phyloP scores from a whole-genome alignment of 1,140 invertebrate genomes.

The Tetragnatha versicolor region DNA sequence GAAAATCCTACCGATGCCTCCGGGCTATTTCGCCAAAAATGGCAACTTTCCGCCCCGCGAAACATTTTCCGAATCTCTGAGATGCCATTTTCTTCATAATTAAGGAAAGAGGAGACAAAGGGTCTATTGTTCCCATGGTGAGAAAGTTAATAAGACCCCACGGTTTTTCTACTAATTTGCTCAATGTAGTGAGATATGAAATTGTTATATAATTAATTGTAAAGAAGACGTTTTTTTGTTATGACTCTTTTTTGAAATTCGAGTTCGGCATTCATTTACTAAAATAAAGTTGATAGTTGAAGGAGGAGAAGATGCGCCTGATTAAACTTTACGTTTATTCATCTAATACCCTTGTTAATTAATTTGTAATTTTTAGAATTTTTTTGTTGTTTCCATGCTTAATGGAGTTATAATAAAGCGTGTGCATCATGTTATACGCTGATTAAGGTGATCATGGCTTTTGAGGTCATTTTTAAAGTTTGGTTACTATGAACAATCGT shows the following conservation, averaged over 20 bases:
- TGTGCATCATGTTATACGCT: too few relatives aligned
- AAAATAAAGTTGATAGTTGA: too few relatives aligned
- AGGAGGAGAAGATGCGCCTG: too few relatives aligned
- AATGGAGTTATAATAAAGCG: too few relatives aligned
- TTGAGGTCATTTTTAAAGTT: too few relatives aligned
- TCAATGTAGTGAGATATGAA: not conserved
- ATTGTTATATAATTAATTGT: not conserved
- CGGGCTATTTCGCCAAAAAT: not conserved
- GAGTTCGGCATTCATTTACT: too few relatives aligned
- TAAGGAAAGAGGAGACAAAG: conserved; percentile 1
- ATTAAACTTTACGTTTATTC: too few relatives aligned
- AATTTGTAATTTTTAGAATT: not conserved
- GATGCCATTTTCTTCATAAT: conserved; percentile 8
- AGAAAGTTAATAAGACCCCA: not conserved
- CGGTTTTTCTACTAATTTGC: conserved; percentile 9
- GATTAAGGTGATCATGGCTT: too few relatives aligned
- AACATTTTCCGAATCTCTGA: not conserved
- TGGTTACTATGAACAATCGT: too few relatives aligned
- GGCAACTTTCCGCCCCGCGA: not conserved
- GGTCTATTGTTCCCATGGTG: conserved; percentile 1
- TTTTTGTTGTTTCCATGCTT: conserved; percentile 6
- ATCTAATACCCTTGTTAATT: not conserved
- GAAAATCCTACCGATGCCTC: not conserved
- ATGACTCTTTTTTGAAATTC: too few relatives aligned
- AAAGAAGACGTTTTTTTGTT: too few relatives aligned